Evolutionary conservation across 2,113 vertebrate genomes (phyloP), one percentile per base, ranked within the genome.

Genomic region (Apodemus sylvaticus): DNA sequence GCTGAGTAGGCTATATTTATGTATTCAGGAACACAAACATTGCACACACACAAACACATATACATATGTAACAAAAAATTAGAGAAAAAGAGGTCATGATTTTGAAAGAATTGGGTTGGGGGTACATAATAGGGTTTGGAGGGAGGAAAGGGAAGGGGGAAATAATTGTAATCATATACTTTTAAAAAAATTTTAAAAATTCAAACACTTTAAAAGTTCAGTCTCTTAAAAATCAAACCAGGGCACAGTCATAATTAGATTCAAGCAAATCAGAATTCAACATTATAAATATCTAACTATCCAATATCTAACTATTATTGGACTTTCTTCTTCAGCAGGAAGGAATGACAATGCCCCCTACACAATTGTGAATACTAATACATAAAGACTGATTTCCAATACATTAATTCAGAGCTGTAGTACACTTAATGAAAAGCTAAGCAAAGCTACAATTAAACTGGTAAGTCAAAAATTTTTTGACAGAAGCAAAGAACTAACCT

Each of bases 281-380:
- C 4, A 62, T 62, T 62, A 83, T 62, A 83, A 83, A 83, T 17
- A 62, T 17, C 22, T 82, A 39, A 42, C 5, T 42, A 62, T 83
- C n/a, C 81, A 42, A 83, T 17, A 62, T 17, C 22, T 82, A 39
- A 42, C 5, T 42, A 62, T 83, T 24, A 55, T 31, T 48, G 86
- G 13, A 13, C 34, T 89, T 76, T 93, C n/a, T 93, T 91, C 42
- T 86, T 36, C 13, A 86, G n/a, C 34, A 93, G 94, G 86, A 82
- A 73, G 12, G 31, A 79, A 68, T 90, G 76, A 48, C 29, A 71
- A 86, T 82, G 22, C 6, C 10, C 79, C 42, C 13, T 31, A 76
- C 42, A 90, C 5, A 79, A 14, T 55, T 94, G 48, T 58, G 86
- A 70, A 86, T 55, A 95, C 78, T 85, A 79, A 89, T 82, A 60